These are phyloP conservation scores for Conus betulinus DNA, from an alignment of 1,140 invertebrate genomes.

Conservation along the genomic window DNA sequence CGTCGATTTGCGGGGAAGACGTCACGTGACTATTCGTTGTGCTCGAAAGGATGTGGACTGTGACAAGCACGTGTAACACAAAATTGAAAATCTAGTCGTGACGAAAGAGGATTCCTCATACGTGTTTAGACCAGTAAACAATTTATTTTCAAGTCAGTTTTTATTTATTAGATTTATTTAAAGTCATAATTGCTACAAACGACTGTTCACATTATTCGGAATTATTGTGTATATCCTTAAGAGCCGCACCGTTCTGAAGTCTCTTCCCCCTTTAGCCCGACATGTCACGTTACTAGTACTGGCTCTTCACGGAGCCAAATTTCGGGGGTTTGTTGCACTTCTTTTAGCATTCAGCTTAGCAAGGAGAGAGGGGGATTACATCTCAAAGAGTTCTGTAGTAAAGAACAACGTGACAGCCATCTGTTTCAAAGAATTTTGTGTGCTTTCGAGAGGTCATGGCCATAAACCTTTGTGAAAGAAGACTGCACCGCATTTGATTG, in stretches of 20 bases:
- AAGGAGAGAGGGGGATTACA: constrained; percentile 31
- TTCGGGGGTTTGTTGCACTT: constrained; percentile 60
- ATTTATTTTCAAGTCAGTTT: not conserved
- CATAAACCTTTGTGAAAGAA: constrained; percentile 30
- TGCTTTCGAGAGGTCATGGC: constrained; percentile 39
- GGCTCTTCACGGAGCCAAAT: constrained; percentile 54
- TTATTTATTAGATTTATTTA: not conserved
- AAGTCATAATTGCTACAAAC: not conserved
- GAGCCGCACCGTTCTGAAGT: constrained; percentile 36
- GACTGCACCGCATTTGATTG: constrained; percentile 1
- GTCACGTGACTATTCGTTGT: not conserved
- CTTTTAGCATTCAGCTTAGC: constrained; percentile 12
- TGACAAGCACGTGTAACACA: not conserved
- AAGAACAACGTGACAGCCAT: constrained; percentile 23
- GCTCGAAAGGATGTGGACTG: not conserved
- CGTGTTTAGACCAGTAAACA: not conserved
- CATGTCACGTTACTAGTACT: constrained; percentile 50
- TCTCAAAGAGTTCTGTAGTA: constrained; percentile 4
- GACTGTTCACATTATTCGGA: not conserved
- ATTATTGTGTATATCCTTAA: not conserved
- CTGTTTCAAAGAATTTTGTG: constrained; percentile 14
- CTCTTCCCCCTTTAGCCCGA: constrained; percentile 50
- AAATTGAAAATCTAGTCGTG: not conserved
- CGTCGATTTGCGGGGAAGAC: not conserved
- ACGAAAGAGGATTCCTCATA: not conserved